Conservation (phyloP, 2,113 vertebrate species). For the Puffinus mauretanicus region DNA sequence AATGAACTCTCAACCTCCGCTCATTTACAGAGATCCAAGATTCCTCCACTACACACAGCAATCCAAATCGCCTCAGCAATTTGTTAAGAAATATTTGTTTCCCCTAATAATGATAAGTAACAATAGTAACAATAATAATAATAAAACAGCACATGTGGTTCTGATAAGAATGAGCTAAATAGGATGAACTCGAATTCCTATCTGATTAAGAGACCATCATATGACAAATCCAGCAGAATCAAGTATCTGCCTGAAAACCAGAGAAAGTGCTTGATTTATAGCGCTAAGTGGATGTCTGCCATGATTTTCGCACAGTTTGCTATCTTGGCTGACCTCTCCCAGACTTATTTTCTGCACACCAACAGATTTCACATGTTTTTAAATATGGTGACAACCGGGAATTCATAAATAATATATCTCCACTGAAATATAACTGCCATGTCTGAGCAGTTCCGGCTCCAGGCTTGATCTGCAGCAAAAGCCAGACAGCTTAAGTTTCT, state of each 20-base stretch:
- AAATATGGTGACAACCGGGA: constrained; percentile 38
- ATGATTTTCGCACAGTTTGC: constrained; percentile 42
- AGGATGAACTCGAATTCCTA: constrained; percentile 19
- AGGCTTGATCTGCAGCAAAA: not conserved
- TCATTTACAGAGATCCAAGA: constrained; percentile 27
- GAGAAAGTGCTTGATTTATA: constrained; percentile 47
- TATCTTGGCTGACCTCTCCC: constrained; percentile 51
- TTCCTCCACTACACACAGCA: not conserved
- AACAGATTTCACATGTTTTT: constrained; percentile 58
- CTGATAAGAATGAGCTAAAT: constrained; percentile 23
- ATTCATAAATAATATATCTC: constrained; percentile 61
- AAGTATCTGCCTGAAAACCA: constrained; percentile 18
- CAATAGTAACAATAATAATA: not conserved
- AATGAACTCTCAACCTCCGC: not conserved
- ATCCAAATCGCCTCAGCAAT: not conserved
- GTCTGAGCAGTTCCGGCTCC: not conserved
- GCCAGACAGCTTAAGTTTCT: constrained; percentile 1
- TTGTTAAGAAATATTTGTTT: not conserved
- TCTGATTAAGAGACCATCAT: constrained; percentile 41
- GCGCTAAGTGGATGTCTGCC: constrained; percentile 1
- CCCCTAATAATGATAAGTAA: not conserved
- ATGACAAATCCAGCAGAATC: constrained; percentile 37
- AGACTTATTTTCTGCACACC: constrained; percentile 28
- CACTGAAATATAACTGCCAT: constrained; percentile 42
- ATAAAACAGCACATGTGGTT: constrained; percentile 40